These are phyloP conservation scores for Eumerus sabulonum DNA, from an alignment of 2,888 invertebrate genomes.

Conservation along the genomic window DNA sequence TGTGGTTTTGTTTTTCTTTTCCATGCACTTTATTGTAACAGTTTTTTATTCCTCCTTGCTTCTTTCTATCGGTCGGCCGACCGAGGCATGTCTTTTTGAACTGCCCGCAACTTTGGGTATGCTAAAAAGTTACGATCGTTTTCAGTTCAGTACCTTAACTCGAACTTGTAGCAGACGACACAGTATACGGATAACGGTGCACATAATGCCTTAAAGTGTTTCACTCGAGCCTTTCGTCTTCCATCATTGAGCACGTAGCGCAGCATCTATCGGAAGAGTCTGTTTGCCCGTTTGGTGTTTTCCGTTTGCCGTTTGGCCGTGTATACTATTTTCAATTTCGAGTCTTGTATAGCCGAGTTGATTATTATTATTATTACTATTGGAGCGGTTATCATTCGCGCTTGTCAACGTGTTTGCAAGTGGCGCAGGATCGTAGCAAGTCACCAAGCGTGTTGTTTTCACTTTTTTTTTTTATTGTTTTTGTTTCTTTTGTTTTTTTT, in stretches of 20 bases:
- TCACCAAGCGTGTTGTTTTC: slow-evolving; percentile 39
- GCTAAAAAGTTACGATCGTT: slow-evolving; percentile 69
- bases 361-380: slow-evolving; percentile 49
- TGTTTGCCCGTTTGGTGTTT: slow-evolving; percentile 8
- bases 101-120: slow-evolving; percentile 69
- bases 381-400: slow-evolving; percentile 65
- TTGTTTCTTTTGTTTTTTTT: no score
- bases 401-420: slow-evolving; percentile 65
- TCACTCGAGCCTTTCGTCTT: slow-evolving; percentile 68
- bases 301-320: slow-evolving; percentile 40
- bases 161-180: slow-evolving; percentile 69
- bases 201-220: slow-evolving; percentile 69
- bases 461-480: not conserved
- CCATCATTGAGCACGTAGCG: slow-evolving; percentile 63
- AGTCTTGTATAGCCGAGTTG: slow-evolving; percentile 41
- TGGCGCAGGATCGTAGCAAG: slow-evolving; percentile 58
- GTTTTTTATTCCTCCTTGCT: slow-evolving; percentile 64
- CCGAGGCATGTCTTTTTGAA: slow-evolving; percentile 66
- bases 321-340: slow-evolving; percentile 58
- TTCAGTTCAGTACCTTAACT: slow-evolving; percentile 69
- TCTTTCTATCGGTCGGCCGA: slow-evolving; percentile 62
- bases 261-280: slow-evolving; percentile 66
- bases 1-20: slow-evolving; percentile 62
- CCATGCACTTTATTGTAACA: slow-evolving; percentile 69
- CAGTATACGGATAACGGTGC: slow-evolving; percentile 68